phyloP scores from a whole-genome alignment of 1,140 invertebrate species.

The Drosophila nannoptera region DNA sequence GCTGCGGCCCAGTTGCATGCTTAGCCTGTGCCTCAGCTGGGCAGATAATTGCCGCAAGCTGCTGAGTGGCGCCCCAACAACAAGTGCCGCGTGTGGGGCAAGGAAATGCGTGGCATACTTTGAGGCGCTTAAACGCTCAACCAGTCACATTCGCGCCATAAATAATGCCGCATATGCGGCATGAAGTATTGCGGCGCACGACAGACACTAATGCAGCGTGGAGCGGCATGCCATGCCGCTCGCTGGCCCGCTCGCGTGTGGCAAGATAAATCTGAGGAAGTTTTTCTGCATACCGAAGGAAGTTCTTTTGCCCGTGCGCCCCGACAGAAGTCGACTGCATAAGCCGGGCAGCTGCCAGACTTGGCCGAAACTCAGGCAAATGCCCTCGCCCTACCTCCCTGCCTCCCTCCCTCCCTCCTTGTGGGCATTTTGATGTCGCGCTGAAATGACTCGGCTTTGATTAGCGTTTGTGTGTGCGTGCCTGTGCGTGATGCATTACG shows the following conservation, averaged over 20 bases:
- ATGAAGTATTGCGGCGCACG: slow-evolving; percentile 49
- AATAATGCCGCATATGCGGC: slow-evolving; percentile 71
- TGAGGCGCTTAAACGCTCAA: slow-evolving; percentile 70
- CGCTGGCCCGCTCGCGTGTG: slow-evolving; percentile 61
- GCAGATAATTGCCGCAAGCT: too few species aligned
- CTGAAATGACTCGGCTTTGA: slow-evolving; percentile 56
- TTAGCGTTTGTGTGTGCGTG: slow-evolving; percentile 46
- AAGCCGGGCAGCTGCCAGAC: slow-evolving; percentile 53
- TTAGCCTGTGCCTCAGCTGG: too few species aligned
- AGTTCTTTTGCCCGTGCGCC: slow-evolving; percentile 30
- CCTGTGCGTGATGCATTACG: slow-evolving; percentile 33
- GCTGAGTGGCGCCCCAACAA: slow-evolving; percentile 50
- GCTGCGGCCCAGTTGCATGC: too few species aligned
- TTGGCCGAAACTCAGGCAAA: slow-evolving; percentile 56
- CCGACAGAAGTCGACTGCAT: slow-evolving; percentile 69
- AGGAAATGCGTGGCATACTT: slow-evolving; percentile 57
- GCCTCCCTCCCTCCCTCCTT: slow-evolving; percentile 4
- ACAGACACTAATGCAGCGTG: slow-evolving; percentile 64
- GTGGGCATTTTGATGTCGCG: slow-evolving; percentile 49
- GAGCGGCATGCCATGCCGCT: slow-evolving; percentile 25
- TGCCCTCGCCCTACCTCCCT: slow-evolving; percentile 9
- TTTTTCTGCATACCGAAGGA: slow-evolving; percentile 57
- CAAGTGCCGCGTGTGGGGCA: slow-evolving; percentile 61
- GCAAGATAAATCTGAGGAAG: slow-evolving; percentile 77
- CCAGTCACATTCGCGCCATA: slow-evolving; percentile 53